These are phyloP conservation scores for Ophioderma brevispina DNA, from an alignment of 35 echinoderm and acorn worm genomes.

Conservation along the genomic window DNA sequence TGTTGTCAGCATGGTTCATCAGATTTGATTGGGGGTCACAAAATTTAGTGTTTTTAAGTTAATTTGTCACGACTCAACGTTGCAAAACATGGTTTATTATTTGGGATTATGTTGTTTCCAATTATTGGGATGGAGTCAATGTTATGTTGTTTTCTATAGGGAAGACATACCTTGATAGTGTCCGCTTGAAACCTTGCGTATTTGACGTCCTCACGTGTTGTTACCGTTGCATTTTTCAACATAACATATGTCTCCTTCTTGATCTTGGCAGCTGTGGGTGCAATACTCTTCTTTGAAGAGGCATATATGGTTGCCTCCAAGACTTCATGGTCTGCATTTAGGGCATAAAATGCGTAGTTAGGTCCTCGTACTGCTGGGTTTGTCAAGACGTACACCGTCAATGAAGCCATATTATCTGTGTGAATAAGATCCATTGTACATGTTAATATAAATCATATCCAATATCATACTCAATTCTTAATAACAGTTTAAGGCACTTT, in stretches of 20 bases:
- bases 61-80: not conserved
- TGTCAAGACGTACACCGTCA: conserved; percentile 2
- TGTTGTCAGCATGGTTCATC: not conserved
- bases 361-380: not conserved
- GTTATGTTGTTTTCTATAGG: not conserved
- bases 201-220: not conserved
- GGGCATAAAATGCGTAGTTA: not conserved
- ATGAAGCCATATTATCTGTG: conserved; percentile 11
- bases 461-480: not conserved
- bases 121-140: not conserved
- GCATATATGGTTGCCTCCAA: not conserved
- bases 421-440: no score
- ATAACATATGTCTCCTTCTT: not conserved
- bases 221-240: not conserved
- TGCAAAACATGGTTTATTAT: not conserved
- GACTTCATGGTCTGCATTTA: not conserved
- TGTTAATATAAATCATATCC: not conserved
- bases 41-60: not conserved
- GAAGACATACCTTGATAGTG: not conserved
- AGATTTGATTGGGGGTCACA: not conserved
- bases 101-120: not conserved
- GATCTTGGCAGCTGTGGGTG: not conserved
- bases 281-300: not conserved
- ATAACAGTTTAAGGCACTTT: not conserved
- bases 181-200: not conserved